phyloP scores from a whole-genome alignment of 1,140 invertebrate genomes.

The Ctenoplectra terminalis region DNA sequence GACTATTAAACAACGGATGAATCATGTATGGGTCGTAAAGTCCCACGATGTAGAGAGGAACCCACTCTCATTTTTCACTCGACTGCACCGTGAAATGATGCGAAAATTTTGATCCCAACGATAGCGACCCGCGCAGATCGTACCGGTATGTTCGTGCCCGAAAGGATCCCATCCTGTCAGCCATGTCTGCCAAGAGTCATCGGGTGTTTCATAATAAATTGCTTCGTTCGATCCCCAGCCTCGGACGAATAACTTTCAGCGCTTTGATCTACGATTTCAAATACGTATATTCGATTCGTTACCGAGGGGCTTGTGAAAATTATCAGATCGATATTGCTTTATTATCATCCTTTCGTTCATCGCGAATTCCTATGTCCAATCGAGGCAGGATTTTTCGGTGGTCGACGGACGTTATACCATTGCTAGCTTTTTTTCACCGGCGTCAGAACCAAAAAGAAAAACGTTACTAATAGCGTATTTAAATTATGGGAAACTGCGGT shows the following conservation, averaged over 20 bases:
- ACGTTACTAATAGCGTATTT: slow-evolving; percentile 55
- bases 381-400: not conserved
- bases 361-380: not conserved
- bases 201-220: slow-evolving; percentile 2
- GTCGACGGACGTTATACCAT: not conserved
- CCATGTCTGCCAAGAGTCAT: not conserved
- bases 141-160: not conserved
- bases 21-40: slow-evolving; percentile 21
- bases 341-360: too few species aligned
- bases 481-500: slow-evolving; percentile 64
- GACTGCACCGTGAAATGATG: slow-evolving; percentile 58
- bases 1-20: not conserved
- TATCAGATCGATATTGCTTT: too few species aligned
- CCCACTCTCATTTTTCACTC: slow-evolving; percentile 59
- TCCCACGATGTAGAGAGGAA: not conserved
- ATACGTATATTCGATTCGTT: too few species aligned
- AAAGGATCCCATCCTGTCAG: slow-evolving; percentile 1
- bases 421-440: not conserved
- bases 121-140: slow-evolving; percentile 21
- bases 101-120: slow-evolving; percentile 47
- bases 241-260: not conserved
- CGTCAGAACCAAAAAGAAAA: not conserved
- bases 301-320: too few species aligned
- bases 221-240: not conserved
- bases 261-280: not conserved